A percentile compares a stretch with the other conserved stretches of the same genome.
phyloP scores from a whole-genome alignment of 2,113 vertebrate species.

The Sprattus sprattus region DNA sequence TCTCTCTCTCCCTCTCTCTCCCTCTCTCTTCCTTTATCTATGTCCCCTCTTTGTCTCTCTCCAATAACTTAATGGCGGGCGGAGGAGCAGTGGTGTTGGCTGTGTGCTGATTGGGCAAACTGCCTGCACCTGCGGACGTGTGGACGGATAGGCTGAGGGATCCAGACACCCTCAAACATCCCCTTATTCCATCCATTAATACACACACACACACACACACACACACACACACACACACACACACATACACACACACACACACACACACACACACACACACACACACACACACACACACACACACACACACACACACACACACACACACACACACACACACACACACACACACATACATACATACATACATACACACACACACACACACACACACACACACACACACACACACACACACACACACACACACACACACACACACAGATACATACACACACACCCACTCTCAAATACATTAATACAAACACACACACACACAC shows the following conservation, averaged over 20 bases:
- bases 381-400: background rate
- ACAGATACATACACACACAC: background rate
- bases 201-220: background rate
- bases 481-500: background rate
- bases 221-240: background rate
- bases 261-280: background rate
- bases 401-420: background rate
- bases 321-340: background rate
- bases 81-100: background rate
- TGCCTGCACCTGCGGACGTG: conserved; percentile 9
- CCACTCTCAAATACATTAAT: background rate
- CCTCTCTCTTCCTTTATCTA: background rate
- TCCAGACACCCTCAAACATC: too few species aligned
- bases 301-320: conserved; percentile 19
- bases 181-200: background rate
- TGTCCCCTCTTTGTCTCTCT: background rate
- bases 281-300: background rate
- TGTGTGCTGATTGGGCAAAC: background rate
- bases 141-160: background rate
- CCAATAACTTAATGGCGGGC: background rate
- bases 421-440: background rate
- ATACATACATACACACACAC: conserved; percentile 19
- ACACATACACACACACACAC: background rate
- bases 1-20: background rate
- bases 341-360: background rate